phyloP scores from a whole-genome alignment of 2,113 vertebrate species.

The Apodemus speciosus region DNA sequence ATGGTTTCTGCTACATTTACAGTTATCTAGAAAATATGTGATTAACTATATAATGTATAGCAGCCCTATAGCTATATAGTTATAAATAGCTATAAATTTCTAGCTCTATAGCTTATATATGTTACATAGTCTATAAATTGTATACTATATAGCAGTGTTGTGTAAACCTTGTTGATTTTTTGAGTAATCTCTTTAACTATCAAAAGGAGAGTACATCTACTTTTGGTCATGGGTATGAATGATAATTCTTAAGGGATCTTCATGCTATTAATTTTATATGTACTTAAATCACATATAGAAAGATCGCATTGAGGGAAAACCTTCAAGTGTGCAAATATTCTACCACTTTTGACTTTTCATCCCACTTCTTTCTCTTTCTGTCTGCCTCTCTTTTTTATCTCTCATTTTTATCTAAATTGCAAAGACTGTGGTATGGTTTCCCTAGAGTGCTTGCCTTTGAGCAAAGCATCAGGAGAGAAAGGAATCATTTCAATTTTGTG shows the following conservation, averaged over 20 bases:
- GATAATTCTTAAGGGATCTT: background rate
- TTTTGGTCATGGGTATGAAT: background rate
- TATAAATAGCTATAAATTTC: no score
- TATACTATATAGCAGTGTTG: background rate
- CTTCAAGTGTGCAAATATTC: background rate
- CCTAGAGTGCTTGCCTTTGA: background rate
- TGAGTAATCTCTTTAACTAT: constrained; percentile 31
- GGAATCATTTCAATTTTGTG: constrained; percentile 2
- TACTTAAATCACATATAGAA: background rate
- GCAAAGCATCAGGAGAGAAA: background rate
- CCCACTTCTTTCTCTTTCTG: background rate
- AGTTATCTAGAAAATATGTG: background rate
- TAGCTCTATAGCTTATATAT: no score
- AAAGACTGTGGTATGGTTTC: background rate
- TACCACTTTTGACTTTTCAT: background rate
- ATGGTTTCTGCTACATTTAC: constrained; percentile 5
- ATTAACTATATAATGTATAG: background rate
- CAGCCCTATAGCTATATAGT: no score
- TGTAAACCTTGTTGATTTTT: background rate
- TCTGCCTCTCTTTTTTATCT: background rate
- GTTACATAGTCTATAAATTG: no score
- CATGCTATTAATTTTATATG: background rate
- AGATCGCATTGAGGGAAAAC: background rate
- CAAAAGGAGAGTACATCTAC: background rate
- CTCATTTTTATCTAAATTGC: background rate